phyloP scores from a whole-genome alignment of 2,113 vertebrate species.

The Tenrec ecaudatus region DNA sequence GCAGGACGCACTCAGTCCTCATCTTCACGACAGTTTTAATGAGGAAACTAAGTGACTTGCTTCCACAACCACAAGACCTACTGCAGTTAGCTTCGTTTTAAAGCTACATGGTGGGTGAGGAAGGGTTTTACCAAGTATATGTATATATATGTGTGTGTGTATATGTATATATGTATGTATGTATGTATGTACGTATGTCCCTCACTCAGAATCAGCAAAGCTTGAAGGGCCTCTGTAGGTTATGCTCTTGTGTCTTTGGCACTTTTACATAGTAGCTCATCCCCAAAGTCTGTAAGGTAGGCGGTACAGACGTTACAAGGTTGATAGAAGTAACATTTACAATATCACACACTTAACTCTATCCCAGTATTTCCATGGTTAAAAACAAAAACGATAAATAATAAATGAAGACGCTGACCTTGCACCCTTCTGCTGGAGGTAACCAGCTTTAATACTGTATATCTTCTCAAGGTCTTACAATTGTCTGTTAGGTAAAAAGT shows the following conservation, averaged over 20 bases:
- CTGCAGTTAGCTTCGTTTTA: not conserved
- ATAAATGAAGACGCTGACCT: not conserved
- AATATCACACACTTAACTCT: not conserved
- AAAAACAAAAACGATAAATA: not conserved
- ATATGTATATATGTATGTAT: too few relatives aligned
- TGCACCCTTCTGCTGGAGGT: too few relatives aligned
- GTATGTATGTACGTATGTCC: too few relatives aligned
- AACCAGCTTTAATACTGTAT: not conserved
- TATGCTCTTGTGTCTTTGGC: not conserved
- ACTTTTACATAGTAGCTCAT: too few relatives aligned
- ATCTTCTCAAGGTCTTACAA: not conserved
- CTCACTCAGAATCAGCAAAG: not conserved
- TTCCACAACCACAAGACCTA: not conserved
- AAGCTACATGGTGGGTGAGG: not conserved
- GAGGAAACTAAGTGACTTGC: not conserved
- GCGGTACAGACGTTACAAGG: not conserved
- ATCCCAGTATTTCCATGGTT: not conserved
- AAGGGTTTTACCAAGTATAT: not conserved
- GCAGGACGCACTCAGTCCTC: not conserved
- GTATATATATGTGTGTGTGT: too few relatives aligned
- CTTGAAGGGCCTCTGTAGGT: not conserved
- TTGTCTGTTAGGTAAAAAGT: not conserved
- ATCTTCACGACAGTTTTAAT: not conserved
- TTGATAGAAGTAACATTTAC: not conserved
- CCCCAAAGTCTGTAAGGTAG: too few relatives aligned